These are phyloP conservation scores for Pseudorasbora parva DNA, from an alignment of 2,113 vertebrate species.

Conservation along the genomic window DNA sequence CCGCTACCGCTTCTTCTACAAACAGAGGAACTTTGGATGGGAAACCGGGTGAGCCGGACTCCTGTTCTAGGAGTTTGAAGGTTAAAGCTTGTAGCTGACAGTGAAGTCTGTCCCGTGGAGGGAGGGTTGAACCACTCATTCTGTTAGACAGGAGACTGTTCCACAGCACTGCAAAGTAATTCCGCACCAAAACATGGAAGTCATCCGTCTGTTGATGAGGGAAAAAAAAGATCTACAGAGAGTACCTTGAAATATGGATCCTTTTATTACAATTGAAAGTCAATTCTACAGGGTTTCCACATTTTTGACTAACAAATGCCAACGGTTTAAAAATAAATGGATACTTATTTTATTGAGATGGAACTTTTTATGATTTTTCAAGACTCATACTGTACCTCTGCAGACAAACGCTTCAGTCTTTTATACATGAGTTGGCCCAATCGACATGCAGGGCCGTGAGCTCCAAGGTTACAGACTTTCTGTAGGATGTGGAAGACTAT, in stretches of 20 bases:
- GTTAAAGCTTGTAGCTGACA: slow-evolving; percentile 79
- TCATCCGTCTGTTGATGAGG: slow-evolving; percentile 72
- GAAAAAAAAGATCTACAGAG: slow-evolving; percentile 18
- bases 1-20: slow-evolving; percentile 67
- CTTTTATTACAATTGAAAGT: background rate
- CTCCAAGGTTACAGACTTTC: slow-evolving; percentile 67
- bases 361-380: no score
- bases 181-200: slow-evolving; percentile 72
- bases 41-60: background rate
- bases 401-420: slow-evolving; percentile 62
- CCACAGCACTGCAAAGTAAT: slow-evolving; percentile 84
- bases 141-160: slow-evolving; percentile 52
- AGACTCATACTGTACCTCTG: background rate
- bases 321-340: no score
- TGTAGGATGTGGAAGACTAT: slow-evolving; percentile 86
- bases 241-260: background rate
- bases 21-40: slow-evolving; percentile 73
- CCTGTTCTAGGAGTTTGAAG: slow-evolving; percentile 82
- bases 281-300: background rate
- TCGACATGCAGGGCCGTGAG: slow-evolving; percentile 57
- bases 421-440: slow-evolving; percentile 74
- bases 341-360: no score
- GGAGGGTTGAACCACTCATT: background rate
- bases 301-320: background rate
- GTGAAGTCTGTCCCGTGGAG: slow-evolving; percentile 58